phyloP scores from a whole-genome alignment of 2,888 invertebrate species.

The Xestia ashworthii region DNA sequence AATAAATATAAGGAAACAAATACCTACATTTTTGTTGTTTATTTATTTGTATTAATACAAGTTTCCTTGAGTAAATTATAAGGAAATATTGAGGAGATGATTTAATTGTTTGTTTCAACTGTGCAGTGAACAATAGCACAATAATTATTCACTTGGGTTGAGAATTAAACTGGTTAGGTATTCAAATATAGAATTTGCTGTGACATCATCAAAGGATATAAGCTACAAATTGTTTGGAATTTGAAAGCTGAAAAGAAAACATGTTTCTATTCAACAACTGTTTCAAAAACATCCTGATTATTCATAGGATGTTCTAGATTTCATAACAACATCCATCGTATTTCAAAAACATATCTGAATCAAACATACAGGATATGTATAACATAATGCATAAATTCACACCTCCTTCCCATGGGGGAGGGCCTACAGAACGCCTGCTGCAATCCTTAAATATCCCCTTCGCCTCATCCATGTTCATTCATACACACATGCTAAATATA shows the following conservation, averaged over 20 bases:
- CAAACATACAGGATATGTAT: conserved; percentile 3
- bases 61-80: not conserved
- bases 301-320: not conserved
- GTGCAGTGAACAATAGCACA: not conserved
- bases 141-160: not conserved
- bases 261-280: not conserved
- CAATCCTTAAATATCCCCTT: not conserved
- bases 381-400: not conserved
- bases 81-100: not conserved
- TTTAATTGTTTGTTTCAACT: not conserved
- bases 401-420: no score
- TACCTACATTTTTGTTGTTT: not conserved
- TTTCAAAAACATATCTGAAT: not conserved
- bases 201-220: not conserved
- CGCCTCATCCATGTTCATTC: not conserved
- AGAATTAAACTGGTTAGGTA: not conserved
- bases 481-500: not conserved
- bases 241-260: not conserved
- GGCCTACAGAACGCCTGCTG: not conserved
- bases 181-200: not conserved
- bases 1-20: not conserved
- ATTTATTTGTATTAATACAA: not conserved
- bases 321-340: not conserved
- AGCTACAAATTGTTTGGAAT: not conserved
- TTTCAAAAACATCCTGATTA: not conserved